These are phyloP conservation scores for Tyria jacobaeae DNA, from an alignment of 2,888 invertebrate genomes.

Conservation along the genomic window DNA sequence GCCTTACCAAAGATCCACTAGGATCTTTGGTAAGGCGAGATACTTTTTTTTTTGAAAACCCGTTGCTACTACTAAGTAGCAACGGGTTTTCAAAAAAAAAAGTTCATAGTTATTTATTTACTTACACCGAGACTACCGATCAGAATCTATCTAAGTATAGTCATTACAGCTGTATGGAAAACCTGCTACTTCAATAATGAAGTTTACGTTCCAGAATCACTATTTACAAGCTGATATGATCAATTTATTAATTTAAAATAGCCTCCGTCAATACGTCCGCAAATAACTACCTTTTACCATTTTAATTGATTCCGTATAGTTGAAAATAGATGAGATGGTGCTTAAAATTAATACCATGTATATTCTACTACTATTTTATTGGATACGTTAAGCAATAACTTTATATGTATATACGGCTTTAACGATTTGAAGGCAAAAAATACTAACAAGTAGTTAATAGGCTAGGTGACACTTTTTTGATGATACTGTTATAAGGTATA, in stretches of 20 bases:
- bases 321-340: slow-evolving; percentile 6
- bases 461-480: no score
- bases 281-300: slow-evolving; percentile 7
- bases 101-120: no score
- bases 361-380: neutral
- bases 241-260: slow-evolving; percentile 15
- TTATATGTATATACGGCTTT: neutral
- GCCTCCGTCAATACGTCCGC: neutral
- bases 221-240: slow-evolving; percentile 11
- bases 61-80: no score
- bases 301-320: slow-evolving; percentile 11
- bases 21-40: no score
- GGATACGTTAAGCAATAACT: neutral
- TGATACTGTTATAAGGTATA: no score
- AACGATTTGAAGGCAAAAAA: neutral
- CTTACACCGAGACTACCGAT: neutral
- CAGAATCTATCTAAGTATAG: slow-evolving; percentile 1
- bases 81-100: no score
- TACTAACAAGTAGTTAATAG: no score
- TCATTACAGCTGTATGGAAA: slow-evolving; percentile 2
- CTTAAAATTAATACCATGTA: slow-evolving; percentile 5
- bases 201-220: neutral
- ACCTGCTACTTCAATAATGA: slow-evolving; percentile 10
- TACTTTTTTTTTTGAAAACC: no score
- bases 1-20: no score